Percentiles rank a stretch among this genome's conserved stretches.
phyloP scores from a whole-genome alignment of 2,797 vertebrate species.

The Mallotus villosus region DNA sequence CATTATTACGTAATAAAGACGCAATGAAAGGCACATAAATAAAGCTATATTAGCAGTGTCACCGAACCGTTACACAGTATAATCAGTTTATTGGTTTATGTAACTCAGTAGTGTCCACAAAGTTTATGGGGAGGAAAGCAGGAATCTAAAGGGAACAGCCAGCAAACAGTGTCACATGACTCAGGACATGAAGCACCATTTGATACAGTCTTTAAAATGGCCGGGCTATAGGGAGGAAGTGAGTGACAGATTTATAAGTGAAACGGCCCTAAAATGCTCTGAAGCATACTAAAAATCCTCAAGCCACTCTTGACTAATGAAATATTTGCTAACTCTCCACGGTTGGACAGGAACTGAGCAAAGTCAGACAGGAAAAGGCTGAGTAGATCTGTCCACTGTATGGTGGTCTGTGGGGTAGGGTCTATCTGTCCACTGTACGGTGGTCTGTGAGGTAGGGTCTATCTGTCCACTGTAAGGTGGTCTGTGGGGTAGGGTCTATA shows the following conservation, averaged over 20 bases:
- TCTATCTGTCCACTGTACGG: constrained; percentile 5
- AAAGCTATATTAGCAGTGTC: neutral
- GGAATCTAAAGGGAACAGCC: constrained; percentile 9
- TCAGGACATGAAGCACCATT: constrained; percentile 29
- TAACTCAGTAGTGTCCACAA: constrained; percentile 31
- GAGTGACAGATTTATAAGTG: constrained; percentile 60
- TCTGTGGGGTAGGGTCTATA: no score
- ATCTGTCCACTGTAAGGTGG: no score
- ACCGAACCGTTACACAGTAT: constrained; percentile 10
- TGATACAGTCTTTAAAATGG: constrained; percentile 41
- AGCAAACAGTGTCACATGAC: constrained; percentile 32
- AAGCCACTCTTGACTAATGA: constrained; percentile 53
- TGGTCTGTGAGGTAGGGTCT: constrained; percentile 11
- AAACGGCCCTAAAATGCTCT: constrained; percentile 50
- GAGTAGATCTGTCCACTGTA: neutral
- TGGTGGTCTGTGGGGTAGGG: neutral
- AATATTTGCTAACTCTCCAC: constrained; percentile 36
- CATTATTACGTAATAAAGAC: neutral
- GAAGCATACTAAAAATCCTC: constrained; percentile 38
- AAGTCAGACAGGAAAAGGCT: neutral
- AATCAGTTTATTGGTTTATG: constrained; percentile 39
- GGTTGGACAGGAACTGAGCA: constrained; percentile 10
- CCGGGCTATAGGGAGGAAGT: constrained; percentile 50
- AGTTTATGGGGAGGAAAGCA: constrained; percentile 23
- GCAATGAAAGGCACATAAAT: constrained; percentile 12